These are phyloP conservation scores for Ceyx margarethae DNA, from an alignment of 2,113 vertebrate genomes.

Conservation along the genomic window DNA sequence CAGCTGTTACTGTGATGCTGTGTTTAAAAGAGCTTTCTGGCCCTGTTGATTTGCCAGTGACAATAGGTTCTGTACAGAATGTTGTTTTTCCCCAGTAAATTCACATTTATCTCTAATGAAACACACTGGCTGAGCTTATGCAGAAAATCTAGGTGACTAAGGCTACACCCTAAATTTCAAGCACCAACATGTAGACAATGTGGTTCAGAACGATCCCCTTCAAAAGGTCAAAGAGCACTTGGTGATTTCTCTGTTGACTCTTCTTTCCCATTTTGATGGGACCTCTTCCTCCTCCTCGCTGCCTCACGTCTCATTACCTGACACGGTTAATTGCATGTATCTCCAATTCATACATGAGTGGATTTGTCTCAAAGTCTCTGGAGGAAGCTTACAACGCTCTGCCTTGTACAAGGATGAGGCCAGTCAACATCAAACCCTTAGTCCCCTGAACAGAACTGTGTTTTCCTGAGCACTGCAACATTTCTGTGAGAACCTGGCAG, in stretches of 20 bases:
- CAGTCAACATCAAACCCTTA: background rate
- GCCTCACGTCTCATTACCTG: background rate
- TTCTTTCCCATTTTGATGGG: background rate
- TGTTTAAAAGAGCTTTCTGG: constrained; percentile 1
- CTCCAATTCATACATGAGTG: background rate
- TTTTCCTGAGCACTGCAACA: background rate
- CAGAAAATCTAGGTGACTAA: background rate
- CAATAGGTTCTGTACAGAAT: constrained; percentile 15
- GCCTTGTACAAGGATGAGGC: background rate
- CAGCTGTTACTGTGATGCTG: background rate
- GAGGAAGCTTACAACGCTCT: background rate
- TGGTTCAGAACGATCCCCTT: background rate
- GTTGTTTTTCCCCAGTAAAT: background rate
- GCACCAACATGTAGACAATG: accelerated
- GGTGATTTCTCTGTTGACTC: background rate
- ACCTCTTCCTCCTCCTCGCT: background rate
- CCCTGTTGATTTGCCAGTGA: constrained; percentile 21
- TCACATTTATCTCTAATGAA: background rate
- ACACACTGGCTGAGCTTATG: background rate
- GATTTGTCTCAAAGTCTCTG: background rate
- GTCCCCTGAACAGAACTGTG: background rate
- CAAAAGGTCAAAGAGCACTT: background rate
- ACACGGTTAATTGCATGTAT: background rate
- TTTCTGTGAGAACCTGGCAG: accelerated
- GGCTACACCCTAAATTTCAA: background rate